Base-by-base conservation (phyloP, 2,888 invertebrate species). In the Barypeithes pellucidus region DNA sequence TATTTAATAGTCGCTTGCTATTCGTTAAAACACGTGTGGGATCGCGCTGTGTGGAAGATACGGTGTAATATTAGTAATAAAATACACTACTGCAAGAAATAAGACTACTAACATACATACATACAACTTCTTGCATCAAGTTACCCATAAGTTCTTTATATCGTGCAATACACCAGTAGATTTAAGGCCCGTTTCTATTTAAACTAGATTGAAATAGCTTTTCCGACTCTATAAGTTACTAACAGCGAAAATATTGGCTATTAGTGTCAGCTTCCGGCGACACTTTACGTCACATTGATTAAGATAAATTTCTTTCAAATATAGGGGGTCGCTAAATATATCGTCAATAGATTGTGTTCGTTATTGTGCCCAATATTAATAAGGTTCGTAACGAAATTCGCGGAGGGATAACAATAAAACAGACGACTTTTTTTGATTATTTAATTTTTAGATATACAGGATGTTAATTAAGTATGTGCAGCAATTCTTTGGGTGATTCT, bases 171-270 rank as follows among this genome's bases (percentile, higher is more conserved):
- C 12, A 63, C 36, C 59, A 65, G 39, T 67, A 75, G 62, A 75
- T 71, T 63, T 75, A 75, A 36, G 36, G 67, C 59, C 57, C 59
- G 67, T 47, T 75, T 72, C 75, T 75, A 75, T 75, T 75, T 75
- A 75, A 75, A 75, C 66, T 72, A 72, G 66, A 75, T 66, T 68
- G 75, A 72, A 75, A 75, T 68, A 45, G 67, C 60, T 69, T 72
- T 72, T 59, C 68, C 47, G 11, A 47, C 71, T 68, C 73, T 76
- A 75, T 73, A 70, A 72, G 68, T 76, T 73, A 67, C 73, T 76
- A 70, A 75, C 63, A 69, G 62, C 47, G 60, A 75, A 76, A 76
- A 75, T 77, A 77, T 74, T 65, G 77, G 73, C 77, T 71, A 76
- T 77, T 75, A 77, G 75, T 77, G 77, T 77, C 77, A 66, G 70